Conservation (phyloP, 2,113 vertebrate genomes). For the Vanacampus margaritifer region DNA sequence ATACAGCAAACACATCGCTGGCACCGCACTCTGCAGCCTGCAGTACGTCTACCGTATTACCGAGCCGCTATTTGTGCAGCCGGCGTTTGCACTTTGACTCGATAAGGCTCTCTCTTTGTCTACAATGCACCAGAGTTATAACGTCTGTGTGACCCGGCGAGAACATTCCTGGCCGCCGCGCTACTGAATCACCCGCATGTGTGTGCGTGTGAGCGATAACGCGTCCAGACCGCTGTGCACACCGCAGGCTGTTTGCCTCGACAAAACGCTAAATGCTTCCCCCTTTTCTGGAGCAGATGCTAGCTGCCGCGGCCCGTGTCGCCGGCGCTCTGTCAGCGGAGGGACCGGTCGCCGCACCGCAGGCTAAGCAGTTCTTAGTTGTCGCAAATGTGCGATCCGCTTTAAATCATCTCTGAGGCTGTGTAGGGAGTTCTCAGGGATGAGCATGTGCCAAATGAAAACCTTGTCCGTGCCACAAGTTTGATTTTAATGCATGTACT, state of each 20-base stretch:
- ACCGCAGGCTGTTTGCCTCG: conserved; percentile 71
- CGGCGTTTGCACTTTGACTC: conserved; percentile 32
- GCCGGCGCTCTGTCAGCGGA: conserved; percentile 47
- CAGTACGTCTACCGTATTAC: neutral
- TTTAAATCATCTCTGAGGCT: neutral
- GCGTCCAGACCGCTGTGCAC: conserved; percentile 64
- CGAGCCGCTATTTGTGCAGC: conserved; percentile 2
- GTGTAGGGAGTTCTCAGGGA: neutral
- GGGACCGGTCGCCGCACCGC: conserved; percentile 40
- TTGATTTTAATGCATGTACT: neutral
- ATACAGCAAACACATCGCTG: conserved; percentile 23
- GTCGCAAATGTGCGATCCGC: conserved; percentile 25
- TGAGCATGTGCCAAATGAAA: neutral
- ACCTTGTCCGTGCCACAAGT: neutral
- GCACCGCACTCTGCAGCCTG: neutral
- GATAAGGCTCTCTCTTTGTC: conserved; percentile 36
- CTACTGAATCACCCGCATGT: conserved; percentile 60
- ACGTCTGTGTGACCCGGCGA: conserved; percentile 37
- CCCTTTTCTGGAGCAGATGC: conserved; percentile 65
- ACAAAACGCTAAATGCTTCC: conserved; percentile 67
- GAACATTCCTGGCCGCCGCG: conserved; percentile 41
- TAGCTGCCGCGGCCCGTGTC: conserved; percentile 51
- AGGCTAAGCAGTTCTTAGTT: conserved; percentile 41
- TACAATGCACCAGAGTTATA: conserved; percentile 43
- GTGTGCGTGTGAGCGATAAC: conserved; percentile 67